Base-by-base conservation (phyloP, 2,888 invertebrate species). In the Notocelia uddmanniana region DNA sequence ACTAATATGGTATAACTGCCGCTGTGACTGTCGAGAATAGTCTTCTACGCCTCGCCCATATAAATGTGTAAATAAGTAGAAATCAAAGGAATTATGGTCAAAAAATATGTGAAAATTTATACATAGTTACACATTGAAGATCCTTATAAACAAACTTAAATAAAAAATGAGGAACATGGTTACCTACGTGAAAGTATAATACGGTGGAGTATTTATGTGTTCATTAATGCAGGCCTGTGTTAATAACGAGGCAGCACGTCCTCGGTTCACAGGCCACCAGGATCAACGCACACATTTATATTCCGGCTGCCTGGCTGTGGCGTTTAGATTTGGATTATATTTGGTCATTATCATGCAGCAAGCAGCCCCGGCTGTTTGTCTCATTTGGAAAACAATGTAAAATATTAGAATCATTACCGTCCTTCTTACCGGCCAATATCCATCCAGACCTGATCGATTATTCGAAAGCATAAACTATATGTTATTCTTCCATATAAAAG, bases 261-360 rank as follows among this genome's bases (percentile, higher is more conserved):
- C 85, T 81, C 86, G 85, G 92, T 93, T 93, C 93, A 93, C 93
- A 93, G 92, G 91, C 86, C 84, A 85, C 82, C 87, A 87, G 85
- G 85, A 87, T 84, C 85, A 83, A 82, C 81, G 78, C 78, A 80
- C 85, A 81, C 88, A 93, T 93, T 93, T 88, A 89, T 89, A 93
- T 93, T 92, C 93, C 82, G 88, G 85, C 86, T 86, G 87, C 84
- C 84, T 81, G 83, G 84, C 83, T 83, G 81, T 84, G 86, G 85
- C 91, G 91, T 91, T 93, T 92, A 92, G 89, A 93, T 93, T 91
- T 93, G 91, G 93, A 93, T 92, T 93, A 93, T 91, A 87, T 87
- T 88, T 86, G 86, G 85, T 90, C 88, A 91, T 92, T 92, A 90
- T 90, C 85, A 92, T 92, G 90, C 92, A 83, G 79, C 81, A 83